Percentiles rank a stretch among this genome's conserved stretches.
phyloP scores from a whole-genome alignment of 2,888 invertebrate species.

The Hypselothyrea guttata region DNA sequence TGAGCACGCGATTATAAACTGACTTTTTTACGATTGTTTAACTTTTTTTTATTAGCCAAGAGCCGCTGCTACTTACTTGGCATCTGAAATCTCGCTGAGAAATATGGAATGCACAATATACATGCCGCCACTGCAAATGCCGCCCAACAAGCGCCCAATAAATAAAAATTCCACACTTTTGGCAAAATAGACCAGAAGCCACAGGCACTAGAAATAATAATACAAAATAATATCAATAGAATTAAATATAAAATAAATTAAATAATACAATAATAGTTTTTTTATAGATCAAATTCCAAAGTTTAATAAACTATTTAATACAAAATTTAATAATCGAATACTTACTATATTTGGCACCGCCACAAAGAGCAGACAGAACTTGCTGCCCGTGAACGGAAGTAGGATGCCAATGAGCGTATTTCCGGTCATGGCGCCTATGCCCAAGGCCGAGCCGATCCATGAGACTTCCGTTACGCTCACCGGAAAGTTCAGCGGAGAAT shows the following conservation, averaged over 20 bases:
- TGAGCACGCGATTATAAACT: conserved; percentile 6
- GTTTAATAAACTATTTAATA: no score
- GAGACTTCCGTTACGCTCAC: conserved; percentile 67
- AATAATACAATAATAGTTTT: no score
- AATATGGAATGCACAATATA: conserved; percentile 73
- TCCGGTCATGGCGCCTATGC: conserved; percentile 75
- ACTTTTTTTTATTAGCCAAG: neutral
- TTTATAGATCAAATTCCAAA: no score
- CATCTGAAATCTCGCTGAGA: conserved; percentile 69
- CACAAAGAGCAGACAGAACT: conserved; percentile 64
- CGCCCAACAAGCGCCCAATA: conserved; percentile 62
- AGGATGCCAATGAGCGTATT: conserved; percentile 67
- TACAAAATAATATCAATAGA: neutral
- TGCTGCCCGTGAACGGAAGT: conserved; percentile 69
- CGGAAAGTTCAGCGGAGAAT: conserved; percentile 58
- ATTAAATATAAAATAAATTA: no score
- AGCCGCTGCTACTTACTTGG: conserved; percentile 52
- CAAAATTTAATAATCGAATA: neutral
- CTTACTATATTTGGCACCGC: conserved; percentile 77
- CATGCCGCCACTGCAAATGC: conserved; percentile 68
- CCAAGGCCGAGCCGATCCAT: conserved; percentile 78
- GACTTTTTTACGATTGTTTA: conserved; percentile 7
- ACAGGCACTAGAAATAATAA: conserved; percentile 49
- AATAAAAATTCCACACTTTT: conserved; percentile 56
- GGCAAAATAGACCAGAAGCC: conserved; percentile 63